Evolutionary conservation across 2,888 invertebrate genomes (phyloP).

Genomic region (Ectobius pallidus): DNA sequence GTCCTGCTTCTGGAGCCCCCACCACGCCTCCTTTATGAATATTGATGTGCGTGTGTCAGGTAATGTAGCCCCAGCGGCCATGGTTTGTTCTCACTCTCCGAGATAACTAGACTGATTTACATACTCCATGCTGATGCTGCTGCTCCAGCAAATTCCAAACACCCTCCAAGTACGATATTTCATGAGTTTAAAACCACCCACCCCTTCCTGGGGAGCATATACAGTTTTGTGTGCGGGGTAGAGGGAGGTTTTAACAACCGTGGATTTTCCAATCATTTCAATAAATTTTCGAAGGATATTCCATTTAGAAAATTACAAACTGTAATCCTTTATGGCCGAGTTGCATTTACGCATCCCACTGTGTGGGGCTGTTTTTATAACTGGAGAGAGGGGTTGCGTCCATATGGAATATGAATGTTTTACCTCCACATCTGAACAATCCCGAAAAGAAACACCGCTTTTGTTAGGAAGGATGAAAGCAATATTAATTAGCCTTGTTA

Average conservation of each 20-base stretch:
- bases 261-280: constrained; percentile 29
- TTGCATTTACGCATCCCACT: not conserved
- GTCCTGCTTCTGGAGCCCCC: not conserved
- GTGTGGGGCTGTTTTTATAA: not conserved
- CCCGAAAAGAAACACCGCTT: too few relatives aligned
- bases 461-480: too few relatives aligned
- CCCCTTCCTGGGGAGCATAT: not conserved
- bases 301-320: constrained; percentile 31
- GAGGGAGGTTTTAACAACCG: constrained; percentile 18
- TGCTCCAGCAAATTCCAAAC: constrained; percentile 32
- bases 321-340: constrained; percentile 23
- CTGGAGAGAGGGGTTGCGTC: too few relatives aligned
- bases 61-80: constrained; percentile 19
- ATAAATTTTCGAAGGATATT: constrained; percentile 29
- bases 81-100: constrained; percentile 3
- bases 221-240: not conserved
- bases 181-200: constrained; percentile 30
- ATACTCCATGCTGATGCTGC: constrained; percentile 35
- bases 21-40: constrained; percentile 26
- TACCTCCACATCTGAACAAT: too few relatives aligned
- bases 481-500: too few relatives aligned
- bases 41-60: constrained; percentile 27
- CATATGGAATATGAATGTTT: too few relatives aligned
- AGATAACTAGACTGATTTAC: constrained; percentile 36
- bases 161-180: constrained; percentile 35